Percentiles rank a stretch among this genome's conserved stretches.
Evolutionary conservation across 2,888 invertebrate genomes (phyloP).

Genomic region (Amphimallon solstitiale): DNA sequence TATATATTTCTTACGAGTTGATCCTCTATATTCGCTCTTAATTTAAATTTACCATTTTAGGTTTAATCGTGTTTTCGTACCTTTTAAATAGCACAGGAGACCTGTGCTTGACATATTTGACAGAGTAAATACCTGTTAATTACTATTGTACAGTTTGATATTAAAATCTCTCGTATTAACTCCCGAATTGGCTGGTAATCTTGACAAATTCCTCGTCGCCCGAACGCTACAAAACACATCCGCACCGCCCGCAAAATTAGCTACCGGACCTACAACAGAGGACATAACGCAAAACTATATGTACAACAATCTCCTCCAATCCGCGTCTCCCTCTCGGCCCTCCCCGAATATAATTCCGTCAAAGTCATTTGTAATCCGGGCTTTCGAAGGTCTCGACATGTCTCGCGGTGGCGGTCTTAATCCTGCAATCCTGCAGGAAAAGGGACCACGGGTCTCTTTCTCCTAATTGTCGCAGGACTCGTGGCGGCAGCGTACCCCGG

Average conservation of each 20-base stretch:
- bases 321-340: neutral
- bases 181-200: slow-evolving; percentile 3
- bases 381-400: slow-evolving; percentile 43
- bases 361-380: slow-evolving; percentile 43
- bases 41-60: too few species aligned
- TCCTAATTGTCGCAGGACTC: slow-evolving; percentile 43
- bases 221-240: neutral
- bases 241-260: too few species aligned
- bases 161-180: neutral
- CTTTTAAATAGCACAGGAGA: too few species aligned
- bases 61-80: too few species aligned
- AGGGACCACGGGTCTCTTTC: slow-evolving; percentile 38
- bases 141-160: neutral
- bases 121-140: slow-evolving; percentile 2
- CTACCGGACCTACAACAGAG: too few species aligned
- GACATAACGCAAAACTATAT: neutral
- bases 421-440: slow-evolving; percentile 44
- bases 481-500: neutral
- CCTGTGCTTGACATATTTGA: neutral
- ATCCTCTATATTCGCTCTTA: too few species aligned
- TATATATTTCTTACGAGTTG: too few species aligned
- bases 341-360: slow-evolving; percentile 27
- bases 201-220: neutral
- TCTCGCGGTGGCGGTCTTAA: slow-evolving; percentile 44
- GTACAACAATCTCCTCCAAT: neutral